These are phyloP conservation scores for Zele albiditarsus DNA, from an alignment of 2,888 invertebrate genomes.

Conservation along the genomic window DNA sequence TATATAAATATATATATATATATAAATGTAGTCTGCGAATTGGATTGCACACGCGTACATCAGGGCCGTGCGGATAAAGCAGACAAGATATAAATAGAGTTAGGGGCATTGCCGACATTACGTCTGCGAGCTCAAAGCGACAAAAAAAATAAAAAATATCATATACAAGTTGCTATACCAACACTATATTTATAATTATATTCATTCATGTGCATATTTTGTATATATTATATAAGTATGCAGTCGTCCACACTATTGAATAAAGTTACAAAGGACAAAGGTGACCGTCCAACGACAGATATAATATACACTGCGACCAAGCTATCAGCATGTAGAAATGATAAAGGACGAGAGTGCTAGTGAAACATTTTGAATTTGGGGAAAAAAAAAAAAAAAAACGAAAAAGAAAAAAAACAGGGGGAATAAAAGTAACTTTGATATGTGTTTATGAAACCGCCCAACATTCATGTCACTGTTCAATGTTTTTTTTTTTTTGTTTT, in stretches of 20 bases:
- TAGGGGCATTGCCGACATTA: conserved; percentile 9
- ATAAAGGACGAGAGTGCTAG: not conserved
- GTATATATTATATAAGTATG: not conserved
- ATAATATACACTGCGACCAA: no score
- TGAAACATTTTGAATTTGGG: not conserved
- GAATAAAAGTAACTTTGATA: no score
- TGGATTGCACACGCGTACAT: not conserved
- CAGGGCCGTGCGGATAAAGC: conserved; percentile 8
- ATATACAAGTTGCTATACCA: not conserved
- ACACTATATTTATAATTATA: not conserved
- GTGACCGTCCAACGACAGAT: no score
- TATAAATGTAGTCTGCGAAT: not conserved
- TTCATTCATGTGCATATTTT: not conserved
- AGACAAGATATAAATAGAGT: conserved; percentile 22
- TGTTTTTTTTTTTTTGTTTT: not conserved
- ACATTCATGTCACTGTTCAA: not conserved
- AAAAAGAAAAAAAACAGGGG: not conserved
- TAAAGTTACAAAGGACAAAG: conserved; percentile 24
- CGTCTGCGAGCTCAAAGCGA: not conserved
- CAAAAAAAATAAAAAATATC: conserved; percentile 6
- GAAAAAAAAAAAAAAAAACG: not conserved
- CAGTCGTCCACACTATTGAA: not conserved
- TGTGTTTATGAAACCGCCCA: no score
- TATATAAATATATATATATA: conserved; percentile 10
- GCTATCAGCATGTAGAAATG: no score